phyloP scores from a whole-genome alignment of 2,113 vertebrate species.

The Dicentrarchus labrax region DNA sequence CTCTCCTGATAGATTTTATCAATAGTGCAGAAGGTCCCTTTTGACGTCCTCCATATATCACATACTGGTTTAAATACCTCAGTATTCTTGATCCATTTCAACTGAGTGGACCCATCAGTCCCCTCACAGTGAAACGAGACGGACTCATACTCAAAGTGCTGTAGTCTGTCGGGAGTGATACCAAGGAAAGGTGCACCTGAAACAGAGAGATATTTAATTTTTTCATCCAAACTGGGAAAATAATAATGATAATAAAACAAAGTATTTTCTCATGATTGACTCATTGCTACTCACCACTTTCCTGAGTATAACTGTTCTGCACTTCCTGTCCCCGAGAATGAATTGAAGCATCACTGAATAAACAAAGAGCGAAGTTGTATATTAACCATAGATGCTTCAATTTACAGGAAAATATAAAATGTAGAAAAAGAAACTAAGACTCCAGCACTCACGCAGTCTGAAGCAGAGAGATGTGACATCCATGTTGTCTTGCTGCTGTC shows the following conservation, averaged over 20 bases:
- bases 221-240: too few relatives aligned
- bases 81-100: rapidly evolving
- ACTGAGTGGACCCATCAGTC: not conserved
- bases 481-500: not conserved
- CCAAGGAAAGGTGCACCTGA: not conserved
- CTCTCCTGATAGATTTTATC: rapidly evolving
- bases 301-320: not conserved
- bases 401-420: not conserved
- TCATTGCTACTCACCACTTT: not conserved
- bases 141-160: not conserved
- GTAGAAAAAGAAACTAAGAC: not conserved
- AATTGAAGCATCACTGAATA: not conserved
- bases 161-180: not conserved
- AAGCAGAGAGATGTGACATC: not conserved
- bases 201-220: not conserved
- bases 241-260: too few relatives aligned
- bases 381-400: not conserved
- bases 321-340: not conserved
- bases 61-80: rapidly evolving
- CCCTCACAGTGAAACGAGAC: not conserved
- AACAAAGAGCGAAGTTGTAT: not conserved
- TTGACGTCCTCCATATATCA: rapidly evolving
- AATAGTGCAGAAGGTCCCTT: not conserved
- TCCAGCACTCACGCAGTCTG: not conserved
- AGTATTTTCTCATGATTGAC: too few relatives aligned